These are phyloP conservation scores for Aphelinus certus DNA, from an alignment of 1,140 invertebrate species.

Conservation along the genomic window DNA sequence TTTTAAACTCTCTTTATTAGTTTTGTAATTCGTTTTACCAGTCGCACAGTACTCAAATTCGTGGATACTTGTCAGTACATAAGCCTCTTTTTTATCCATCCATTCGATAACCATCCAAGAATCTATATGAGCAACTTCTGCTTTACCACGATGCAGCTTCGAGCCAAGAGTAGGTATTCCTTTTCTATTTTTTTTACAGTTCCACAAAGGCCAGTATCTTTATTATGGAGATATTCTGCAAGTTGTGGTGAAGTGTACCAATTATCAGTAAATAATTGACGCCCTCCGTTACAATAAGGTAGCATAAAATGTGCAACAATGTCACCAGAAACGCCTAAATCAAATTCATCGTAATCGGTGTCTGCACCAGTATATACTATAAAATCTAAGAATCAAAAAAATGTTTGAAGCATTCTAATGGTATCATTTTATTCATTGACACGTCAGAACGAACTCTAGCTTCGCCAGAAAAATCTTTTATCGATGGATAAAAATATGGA, in stretches of 20 bases:
- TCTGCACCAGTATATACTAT: conserved; percentile 20
- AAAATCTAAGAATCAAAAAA: conserved; percentile 1
- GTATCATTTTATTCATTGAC: too few relatives aligned
- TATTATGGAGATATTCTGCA: conserved; percentile 39
- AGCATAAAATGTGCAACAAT: conserved; percentile 42
- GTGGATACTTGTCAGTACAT: conserved; percentile 30
- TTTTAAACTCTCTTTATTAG: conserved; percentile 29
- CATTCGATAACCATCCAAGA: conserved; percentile 44
- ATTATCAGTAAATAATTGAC: conserved; percentile 41
- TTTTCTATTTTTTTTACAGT: conserved; percentile 44
- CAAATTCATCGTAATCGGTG: conserved; percentile 36
- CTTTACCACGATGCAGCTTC: conserved; percentile 41
- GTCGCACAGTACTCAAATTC: conserved; percentile 19
- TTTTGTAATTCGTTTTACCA: conserved; percentile 33
- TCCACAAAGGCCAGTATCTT: conserved; percentile 41
- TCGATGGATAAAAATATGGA: too few relatives aligned
- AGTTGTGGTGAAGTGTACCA: conserved; percentile 45
- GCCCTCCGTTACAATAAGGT: conserved; percentile 43
- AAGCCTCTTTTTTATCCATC: conserved; percentile 37
- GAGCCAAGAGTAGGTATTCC: conserved; percentile 42
- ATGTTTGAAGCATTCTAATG: neutral
- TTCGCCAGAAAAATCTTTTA: too few relatives aligned
- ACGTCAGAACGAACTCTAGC: too few relatives aligned
- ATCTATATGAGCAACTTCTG: conserved; percentile 38
- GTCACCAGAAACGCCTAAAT: conserved; percentile 35